phyloP scores from a whole-genome alignment of 2,797 vertebrate species.

The Syndactyla subalaris region DNA sequence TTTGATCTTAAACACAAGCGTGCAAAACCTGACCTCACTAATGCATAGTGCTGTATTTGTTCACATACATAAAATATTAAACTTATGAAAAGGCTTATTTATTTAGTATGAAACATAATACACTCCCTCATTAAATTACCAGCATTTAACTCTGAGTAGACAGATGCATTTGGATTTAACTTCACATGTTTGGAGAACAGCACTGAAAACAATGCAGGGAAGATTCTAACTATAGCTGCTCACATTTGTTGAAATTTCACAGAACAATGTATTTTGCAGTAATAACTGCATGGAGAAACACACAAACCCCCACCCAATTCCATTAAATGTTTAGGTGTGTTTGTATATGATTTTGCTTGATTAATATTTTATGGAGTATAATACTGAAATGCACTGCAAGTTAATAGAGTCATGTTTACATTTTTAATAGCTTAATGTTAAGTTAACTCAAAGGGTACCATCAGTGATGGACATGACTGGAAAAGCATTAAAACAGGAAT shows the following conservation, averaged over 20 bases:
- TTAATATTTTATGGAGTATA: constrained; percentile 13
- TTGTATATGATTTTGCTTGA: neutral
- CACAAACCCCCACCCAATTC: neutral
- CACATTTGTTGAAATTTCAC: constrained; percentile 7
- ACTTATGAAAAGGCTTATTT: constrained; percentile 29
- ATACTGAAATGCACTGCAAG: neutral
- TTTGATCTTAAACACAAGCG: neutral
- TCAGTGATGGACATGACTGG: neutral
- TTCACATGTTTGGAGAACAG: neutral
- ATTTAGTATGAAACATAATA: constrained; percentile 19
- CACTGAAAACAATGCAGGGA: constrained; percentile 7
- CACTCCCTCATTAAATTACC: constrained; percentile 29
- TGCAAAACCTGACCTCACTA: neutral
- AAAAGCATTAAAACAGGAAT: neutral
- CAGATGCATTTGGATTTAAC: constrained; percentile 36
- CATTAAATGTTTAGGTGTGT: neutral
- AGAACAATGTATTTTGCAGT: constrained; percentile 1
- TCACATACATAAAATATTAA: constrained; percentile 33
- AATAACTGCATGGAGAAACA: neutral
- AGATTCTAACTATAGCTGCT: constrained; percentile 14
- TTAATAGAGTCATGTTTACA: neutral
- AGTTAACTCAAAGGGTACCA: neutral
- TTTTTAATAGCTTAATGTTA: neutral
- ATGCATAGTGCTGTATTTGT: neutral
- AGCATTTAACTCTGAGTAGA: constrained; percentile 19